Conservation (phyloP, 2,113 vertebrate genomes). For the Phaethon lepturus region DNA sequence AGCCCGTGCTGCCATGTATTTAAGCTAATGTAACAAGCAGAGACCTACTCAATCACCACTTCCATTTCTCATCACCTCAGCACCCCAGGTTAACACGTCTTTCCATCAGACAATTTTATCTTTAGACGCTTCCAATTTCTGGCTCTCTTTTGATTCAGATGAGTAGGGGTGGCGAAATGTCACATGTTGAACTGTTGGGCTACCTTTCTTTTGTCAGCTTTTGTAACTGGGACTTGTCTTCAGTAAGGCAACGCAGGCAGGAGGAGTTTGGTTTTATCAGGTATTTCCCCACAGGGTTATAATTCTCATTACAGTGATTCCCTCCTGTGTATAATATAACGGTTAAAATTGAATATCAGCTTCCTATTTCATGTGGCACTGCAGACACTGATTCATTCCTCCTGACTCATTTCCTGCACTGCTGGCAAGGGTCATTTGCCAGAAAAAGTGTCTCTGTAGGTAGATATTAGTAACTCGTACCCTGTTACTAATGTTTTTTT, state of each 20-base stretch:
- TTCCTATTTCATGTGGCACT: neutral
- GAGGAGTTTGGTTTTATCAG: neutral
- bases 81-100: neutral
- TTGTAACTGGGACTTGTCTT: neutral
- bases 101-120: neutral
- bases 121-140: neutral
- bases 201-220: neutral
- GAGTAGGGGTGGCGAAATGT: neutral
- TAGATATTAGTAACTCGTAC: constrained; percentile 12
- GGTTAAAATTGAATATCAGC: neutral
- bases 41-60: neutral
- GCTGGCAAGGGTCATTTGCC: neutral
- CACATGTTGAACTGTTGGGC: neutral
- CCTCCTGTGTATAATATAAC: neutral
- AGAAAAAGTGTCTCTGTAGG: constrained; percentile 28
- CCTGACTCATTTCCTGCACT: constrained; percentile 51
- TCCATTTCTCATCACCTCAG: neutral
- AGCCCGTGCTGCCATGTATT: neutral
- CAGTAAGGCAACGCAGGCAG: neutral
- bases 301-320: neutral
- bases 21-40: neutral
- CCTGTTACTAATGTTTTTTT: neutral
- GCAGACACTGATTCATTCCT: constrained; percentile 40
- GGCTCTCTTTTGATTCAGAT: neutral
- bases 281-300: neutral